A percentile compares a stretch with the other conserved stretches of the same genome.
phyloP scores from a whole-genome alignment of 2,113 vertebrate genomes.

The Cettia cetti region DNA sequence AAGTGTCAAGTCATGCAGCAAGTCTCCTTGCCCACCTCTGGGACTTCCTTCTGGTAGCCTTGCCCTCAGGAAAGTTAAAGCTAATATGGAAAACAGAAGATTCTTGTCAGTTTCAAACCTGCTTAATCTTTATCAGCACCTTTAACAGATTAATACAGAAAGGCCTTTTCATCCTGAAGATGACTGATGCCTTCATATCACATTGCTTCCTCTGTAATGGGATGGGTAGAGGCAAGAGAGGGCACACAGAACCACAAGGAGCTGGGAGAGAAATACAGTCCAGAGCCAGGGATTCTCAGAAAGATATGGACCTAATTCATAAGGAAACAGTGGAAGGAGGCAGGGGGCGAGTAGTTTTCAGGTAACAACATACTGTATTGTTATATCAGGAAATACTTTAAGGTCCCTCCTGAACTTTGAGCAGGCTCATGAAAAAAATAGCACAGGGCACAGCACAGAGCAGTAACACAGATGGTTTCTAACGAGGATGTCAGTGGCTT shows the following conservation, averaged over 20 bases:
- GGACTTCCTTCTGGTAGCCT: not conserved
- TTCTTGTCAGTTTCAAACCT: not conserved
- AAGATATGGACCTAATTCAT: not conserved
- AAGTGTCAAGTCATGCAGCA: not conserved
- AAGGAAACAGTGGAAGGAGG: not conserved
- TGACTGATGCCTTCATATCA: not conserved
- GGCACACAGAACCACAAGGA: not conserved
- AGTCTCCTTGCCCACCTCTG: not conserved
- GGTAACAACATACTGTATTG: not conserved
- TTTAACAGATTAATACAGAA: not conserved
- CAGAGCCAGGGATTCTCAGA: not conserved
- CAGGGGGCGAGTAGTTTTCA: not conserved
- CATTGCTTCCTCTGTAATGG: fast-evolving
- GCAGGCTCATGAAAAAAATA: not conserved
- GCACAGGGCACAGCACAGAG: not conserved
- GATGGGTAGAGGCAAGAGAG: not conserved
- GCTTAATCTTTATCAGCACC: not conserved
- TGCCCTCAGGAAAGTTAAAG: not conserved
- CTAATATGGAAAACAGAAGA: not conserved
- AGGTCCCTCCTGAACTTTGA: not conserved
- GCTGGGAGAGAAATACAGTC: not conserved
- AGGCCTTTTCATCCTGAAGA: not conserved
- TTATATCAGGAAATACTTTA: not conserved
- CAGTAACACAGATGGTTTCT: not conserved
- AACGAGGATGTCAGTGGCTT: not conserved